Evolutionary conservation across 2,797 vertebrate species (phyloP), one percentile per base, ranked within the genome.

Genomic region (Hydrocynus forskahlii): DNA sequence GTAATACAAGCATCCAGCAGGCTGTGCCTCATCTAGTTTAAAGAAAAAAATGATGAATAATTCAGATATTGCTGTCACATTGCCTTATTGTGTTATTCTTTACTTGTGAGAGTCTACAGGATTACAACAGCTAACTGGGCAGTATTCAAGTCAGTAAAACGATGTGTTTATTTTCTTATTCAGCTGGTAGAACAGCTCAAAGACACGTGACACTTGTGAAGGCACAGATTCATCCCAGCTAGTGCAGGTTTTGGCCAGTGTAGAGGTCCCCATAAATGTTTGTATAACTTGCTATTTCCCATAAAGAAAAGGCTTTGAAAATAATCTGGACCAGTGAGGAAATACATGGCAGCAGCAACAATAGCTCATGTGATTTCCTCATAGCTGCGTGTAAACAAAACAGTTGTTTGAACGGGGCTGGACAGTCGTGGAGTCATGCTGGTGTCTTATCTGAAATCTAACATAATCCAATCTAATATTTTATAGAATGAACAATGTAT

Each of bases 51-150:
- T 1, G 8, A 45, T 9, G 43, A 45, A 10, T 45, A 57, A 78
- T 25, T 68, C 29, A 57, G 4, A 40, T 62, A 57, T 74, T 43
- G 57, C 70, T 70, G 70, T 79, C 81, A 73, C 63, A 79, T 82
- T 78, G 76, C 76, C 83, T 81, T 83, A 83, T 64, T 78, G 75
- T 75, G 57, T 77, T 84, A 62, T 55, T 81, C 59, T 75, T 83
- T 75, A 23, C 45, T 57, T 66, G 40, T 13, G 21, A 55, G 38
- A 40, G 50, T 79, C 66, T 75, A 5, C 78, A 52, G 76, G 67
- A 81, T 76, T 57, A 67, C 43, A 67, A 50, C 14, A 5, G 81
- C 35, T 80, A 80, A 67, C 81, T 43, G 76, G 73, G 83, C 81
- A 81, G 78, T 81, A 86, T 84, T 84, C 76, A 75, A 70, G 29